Evolutionary conservation across 2,888 invertebrate genomes (phyloP), one percentile per base, ranked within the genome.

Genomic region (Harpalus rubripes): DNA sequence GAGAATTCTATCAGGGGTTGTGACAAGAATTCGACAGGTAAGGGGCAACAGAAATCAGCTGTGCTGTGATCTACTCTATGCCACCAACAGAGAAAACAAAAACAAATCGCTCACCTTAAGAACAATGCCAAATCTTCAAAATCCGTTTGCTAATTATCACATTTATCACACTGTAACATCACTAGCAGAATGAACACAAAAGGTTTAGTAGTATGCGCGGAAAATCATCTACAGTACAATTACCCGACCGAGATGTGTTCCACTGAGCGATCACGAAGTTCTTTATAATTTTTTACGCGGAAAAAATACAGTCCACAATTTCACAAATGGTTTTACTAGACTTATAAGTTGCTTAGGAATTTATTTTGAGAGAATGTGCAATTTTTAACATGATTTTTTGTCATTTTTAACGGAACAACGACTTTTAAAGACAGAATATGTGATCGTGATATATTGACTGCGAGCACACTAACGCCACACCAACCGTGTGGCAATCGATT

Each of bases 371-470:
- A 22, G 15, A 78, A 16, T 63, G 58, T 84, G 63, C 56, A 58
- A 81, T 52, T 84, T 78, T 39, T 39, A 56, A 78, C 63, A 44
- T 63, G 32, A n/a, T 78, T 84, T 78, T 84, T 52, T 78, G 78
- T 41, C 84, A 84, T 84, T 84, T 83, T 84, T 84, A 65, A 65
- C 78, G 65, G 63, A 84, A 78, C 74, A 78, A 63, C 78, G 63
- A 78, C 41, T 72, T 84, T 80, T 41, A 32, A 78, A 90, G 90
- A 90, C 90, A 90, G 88, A 88, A 89, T 88, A 86, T 86, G 88
- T 87, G 87, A 88, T 88, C 87, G 88, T 89, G 89, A 88, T 89
- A 89, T 90, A 90, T 90, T 89, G 90, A 91, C 91, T 90, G 89
- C 87, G 86, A 81, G 87, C 87, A 88, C 87, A 88, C 88, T 88